A percentile compares a stretch with the other conserved stretches of the same genome.
phyloP scores from a whole-genome alignment of 2,888 invertebrate species.

The Operophtera brumata region DNA sequence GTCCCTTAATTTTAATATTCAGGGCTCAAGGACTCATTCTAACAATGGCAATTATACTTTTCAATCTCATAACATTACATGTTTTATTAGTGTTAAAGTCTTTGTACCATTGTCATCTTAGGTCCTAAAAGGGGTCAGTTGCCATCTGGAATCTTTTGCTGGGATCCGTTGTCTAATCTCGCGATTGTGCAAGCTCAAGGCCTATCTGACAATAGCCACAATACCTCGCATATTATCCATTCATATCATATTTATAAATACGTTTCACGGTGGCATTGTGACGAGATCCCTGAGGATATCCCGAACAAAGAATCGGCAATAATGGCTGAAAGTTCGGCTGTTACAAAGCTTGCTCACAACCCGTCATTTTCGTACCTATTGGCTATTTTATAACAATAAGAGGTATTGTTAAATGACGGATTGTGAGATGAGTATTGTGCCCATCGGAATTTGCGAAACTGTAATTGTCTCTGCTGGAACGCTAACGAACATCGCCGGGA shows the following conservation, averaged over 20 bases:
- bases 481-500: constrained; percentile 64
- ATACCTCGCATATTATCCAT: constrained; percentile 73
- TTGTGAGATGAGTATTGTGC: constrained; percentile 63
- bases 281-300: constrained; percentile 71
- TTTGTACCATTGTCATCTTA: constrained; percentile 36
- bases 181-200: constrained; percentile 70
- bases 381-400: constrained; percentile 79
- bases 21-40: constrained; percentile 12
- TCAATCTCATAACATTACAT: constrained; percentile 23
- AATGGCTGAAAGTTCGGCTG: constrained; percentile 67
- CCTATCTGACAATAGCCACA: constrained; percentile 53
- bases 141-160: constrained; percentile 43
- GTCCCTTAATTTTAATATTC: constrained; percentile 8
- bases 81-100: constrained; percentile 32
- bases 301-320: constrained; percentile 71
- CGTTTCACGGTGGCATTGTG: constrained; percentile 72
- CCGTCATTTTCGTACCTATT: constrained; percentile 79
- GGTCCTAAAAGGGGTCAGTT: constrained; percentile 43
- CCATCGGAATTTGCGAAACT: constrained; percentile 71
- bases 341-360: constrained; percentile 69
- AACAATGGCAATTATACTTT: constrained; percentile 22
- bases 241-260: constrained; percentile 79
- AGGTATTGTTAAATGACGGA: constrained; percentile 62
- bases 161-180: constrained; percentile 60
- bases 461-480: constrained; percentile 70